Base-by-base conservation (phyloP, 1,140 invertebrate species). In the Samia ricini region DNA sequence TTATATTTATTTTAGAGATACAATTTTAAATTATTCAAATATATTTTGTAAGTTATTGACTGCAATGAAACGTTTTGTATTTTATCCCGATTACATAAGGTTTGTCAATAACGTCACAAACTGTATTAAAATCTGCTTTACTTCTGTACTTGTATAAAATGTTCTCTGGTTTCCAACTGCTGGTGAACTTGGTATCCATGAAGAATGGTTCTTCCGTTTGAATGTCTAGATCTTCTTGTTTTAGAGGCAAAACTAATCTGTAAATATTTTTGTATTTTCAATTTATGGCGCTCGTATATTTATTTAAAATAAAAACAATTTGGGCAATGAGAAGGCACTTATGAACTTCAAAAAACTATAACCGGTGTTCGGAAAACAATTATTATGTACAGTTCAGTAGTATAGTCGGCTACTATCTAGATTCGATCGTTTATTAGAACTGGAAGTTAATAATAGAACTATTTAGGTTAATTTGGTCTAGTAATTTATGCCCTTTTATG, bases 171-270 rank as follows among this genome's bases (percentile, higher is more conserved):
- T 69, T 76, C 79, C 79, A 85, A 58, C 79, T 76, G 0, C n/a
- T 33, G 18, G 21, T 64, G 48, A 88, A 83, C 19, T 64, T 29
- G 2, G 58, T 23, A 42, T 86, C 83, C 0, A 60, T 50, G 62
- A 82, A 84, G 65, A 82, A 88, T 1, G 85, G 83, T 19, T 81
- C 78, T 2, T 59, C 1, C 0, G 79, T 88, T 57, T 76, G 69
- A 1, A 86, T 76, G 54, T 88, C 85, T 26, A 88, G 22, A 0
- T 61, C 64, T 8, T 81, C 71, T 8, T 70, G 18, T 21, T 49
- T 54, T 6, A 88, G 48, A 0, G 85, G 85, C 42, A 88, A 33
- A 1, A 85, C 63, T 49, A 88, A 61, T 19, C 85, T 88, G 74
- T 2, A 65, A 69, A 67, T 56, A n/a, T 15, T 51, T 60, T 42